phyloP scores from a whole-genome alignment of 2,113 vertebrate species.

The Petroica traversi region DNA sequence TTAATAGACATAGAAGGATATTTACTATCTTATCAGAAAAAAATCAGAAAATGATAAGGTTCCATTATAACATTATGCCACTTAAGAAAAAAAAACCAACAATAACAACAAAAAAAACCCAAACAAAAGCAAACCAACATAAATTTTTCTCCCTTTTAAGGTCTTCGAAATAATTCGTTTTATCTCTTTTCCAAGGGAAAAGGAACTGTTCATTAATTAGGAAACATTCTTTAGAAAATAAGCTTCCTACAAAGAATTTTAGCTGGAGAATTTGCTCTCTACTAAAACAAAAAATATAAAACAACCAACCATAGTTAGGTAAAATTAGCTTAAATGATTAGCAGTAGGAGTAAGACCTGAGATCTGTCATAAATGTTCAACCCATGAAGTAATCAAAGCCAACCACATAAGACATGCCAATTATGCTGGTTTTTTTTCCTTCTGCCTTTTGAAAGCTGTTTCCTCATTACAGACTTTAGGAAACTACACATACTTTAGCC shows the following conservation, averaged over 20 bases:
- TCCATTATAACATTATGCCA: neutral
- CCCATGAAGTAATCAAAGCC: neutral
- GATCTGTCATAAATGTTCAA: neutral
- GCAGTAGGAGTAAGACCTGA: neutral
- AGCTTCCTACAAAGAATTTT: neutral
- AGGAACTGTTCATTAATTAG: neutral
- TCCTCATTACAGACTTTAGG: neutral
- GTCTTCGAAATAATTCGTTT: neutral
- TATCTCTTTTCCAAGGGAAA: neutral
- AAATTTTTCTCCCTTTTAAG: neutral
- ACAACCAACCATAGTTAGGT: too few relatives aligned
- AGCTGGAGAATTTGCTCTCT: neutral
- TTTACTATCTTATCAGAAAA: neutral
- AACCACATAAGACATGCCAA: fast-evolving
- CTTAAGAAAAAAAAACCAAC: neutral
- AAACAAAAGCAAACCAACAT: neutral
- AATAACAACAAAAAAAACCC: fast-evolving
- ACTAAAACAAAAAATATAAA: neutral
- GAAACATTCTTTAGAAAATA: neutral
- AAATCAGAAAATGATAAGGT: neutral
- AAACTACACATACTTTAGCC: neutral
- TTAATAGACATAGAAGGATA: neutral
- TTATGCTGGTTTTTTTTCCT: neutral
- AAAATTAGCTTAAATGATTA: neutral
- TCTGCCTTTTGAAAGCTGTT: neutral